Conservation (phyloP, 1,140 invertebrate species). For the Drosophila sproati region DNA sequence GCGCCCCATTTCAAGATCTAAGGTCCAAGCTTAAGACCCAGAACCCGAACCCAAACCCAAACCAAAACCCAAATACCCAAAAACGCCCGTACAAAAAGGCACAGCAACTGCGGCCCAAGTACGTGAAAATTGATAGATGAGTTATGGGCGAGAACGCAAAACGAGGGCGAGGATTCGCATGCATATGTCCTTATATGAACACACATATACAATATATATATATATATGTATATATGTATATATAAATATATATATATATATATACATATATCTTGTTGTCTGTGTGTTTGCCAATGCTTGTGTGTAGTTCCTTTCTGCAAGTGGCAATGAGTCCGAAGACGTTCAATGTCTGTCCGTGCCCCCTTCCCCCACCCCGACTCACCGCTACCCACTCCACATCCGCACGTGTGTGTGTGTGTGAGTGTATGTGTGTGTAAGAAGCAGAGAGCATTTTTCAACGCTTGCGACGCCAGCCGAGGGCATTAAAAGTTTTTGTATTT, state of each 20-base stretch:
- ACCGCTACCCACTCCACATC: neutral
- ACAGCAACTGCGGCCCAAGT: conserved; percentile 72
- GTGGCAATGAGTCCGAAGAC: conserved; percentile 83
- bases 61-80: conserved; percentile 25
- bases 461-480: conserved; percentile 67
- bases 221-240: conserved; percentile 53
- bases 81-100: conserved; percentile 1
- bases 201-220: conserved; percentile 28
- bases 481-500: conserved; percentile 84
- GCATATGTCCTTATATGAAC: conserved; percentile 71
- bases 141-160: conserved; percentile 64
- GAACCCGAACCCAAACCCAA: conserved; percentile 28
- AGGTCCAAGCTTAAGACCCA: conserved; percentile 55
- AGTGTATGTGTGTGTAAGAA: conserved; percentile 34
- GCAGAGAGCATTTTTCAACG: conserved; percentile 75
- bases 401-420: conserved; percentile 3
- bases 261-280: conserved; percentile 18
- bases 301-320: conserved; percentile 72
- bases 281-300: conserved; percentile 39
- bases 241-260: conserved; percentile 40
- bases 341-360: conserved; percentile 67
- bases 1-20: conserved; percentile 56
- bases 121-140: conserved; percentile 85
- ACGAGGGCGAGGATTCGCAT: conserved; percentile 62
- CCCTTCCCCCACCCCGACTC: too few species aligned